These are phyloP conservation scores for Sarcophaga carnaria DNA, from an alignment of 2,888 invertebrate genomes.

Conservation along the genomic window DNA sequence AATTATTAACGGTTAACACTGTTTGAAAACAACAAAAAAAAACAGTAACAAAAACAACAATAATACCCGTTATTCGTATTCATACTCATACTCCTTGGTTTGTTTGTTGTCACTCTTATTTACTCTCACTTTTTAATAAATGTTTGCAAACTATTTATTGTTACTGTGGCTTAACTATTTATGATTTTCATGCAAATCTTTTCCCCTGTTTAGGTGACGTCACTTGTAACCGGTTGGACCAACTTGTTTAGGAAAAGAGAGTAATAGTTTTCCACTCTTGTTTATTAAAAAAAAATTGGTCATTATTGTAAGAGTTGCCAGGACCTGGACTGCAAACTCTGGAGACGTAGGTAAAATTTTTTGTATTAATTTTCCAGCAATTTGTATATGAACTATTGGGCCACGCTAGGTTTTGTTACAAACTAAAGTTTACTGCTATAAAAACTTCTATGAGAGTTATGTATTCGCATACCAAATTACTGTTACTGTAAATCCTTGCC, in stretches of 20 bases:
- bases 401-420: too few species aligned
- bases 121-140: constrained; percentile 64
- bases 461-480: too few species aligned
- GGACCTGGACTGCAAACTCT: neutral
- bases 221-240: constrained; percentile 52
- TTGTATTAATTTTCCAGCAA: too few species aligned
- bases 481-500: too few species aligned
- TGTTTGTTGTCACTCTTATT: constrained; percentile 10
- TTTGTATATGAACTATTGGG: too few species aligned
- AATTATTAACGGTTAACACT: constrained; percentile 58
- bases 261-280: neutral
- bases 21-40: neutral
- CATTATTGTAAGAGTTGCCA: neutral
- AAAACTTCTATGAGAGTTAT: too few species aligned
- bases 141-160: constrained; percentile 35
- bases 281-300: neutral
- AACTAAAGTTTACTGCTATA: too few species aligned
- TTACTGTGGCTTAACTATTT: neutral
- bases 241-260: constrained; percentile 7
- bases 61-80: constrained; percentile 48
- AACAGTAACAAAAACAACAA: neutral
- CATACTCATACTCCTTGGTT: constrained; percentile 25
- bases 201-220: constrained; percentile 60
- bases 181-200: neutral
- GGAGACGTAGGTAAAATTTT: too few species aligned